phyloP scores from a whole-genome alignment of 2,797 vertebrate species.

The Hephaestus fuliginosus region DNA sequence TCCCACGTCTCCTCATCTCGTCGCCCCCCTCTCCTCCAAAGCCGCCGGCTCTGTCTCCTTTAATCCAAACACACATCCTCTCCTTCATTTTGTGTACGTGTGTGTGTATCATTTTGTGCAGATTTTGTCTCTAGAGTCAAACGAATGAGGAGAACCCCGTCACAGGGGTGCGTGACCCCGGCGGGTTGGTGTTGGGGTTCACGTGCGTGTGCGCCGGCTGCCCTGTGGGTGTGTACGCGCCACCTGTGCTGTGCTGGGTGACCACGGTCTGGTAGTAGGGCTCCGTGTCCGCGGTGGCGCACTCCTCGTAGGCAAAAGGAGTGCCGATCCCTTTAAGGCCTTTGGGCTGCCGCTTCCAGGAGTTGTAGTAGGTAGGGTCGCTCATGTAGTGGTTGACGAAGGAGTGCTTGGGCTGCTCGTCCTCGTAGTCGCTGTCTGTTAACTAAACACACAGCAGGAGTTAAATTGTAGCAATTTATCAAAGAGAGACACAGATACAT shows the following conservation, averaged over 20 bases:
- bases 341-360: slow-evolving; percentile 96
- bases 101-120: slow-evolving; percentile 66
- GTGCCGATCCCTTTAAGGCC: slow-evolving; percentile 84
- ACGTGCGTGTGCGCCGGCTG: slow-evolving; percentile 84
- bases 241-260: slow-evolving; percentile 95
- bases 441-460: slow-evolving; percentile 77
- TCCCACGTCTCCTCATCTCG: slow-evolving; percentile 44
- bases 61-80: slow-evolving; percentile 51
- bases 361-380: slow-evolving; percentile 97
- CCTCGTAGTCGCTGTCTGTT: slow-evolving; percentile 95
- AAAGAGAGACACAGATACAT: neutral
- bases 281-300: slow-evolving; percentile 87
- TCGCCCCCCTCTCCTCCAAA: slow-evolving; percentile 28
- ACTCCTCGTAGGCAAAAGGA: slow-evolving; percentile 92
- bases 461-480: neutral
- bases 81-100: slow-evolving; percentile 43
- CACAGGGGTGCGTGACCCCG: slow-evolving; percentile 93
- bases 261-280: slow-evolving; percentile 95
- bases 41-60: slow-evolving; percentile 31
- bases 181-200: slow-evolving; percentile 82
- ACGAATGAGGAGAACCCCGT: slow-evolving; percentile 98
- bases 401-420: slow-evolving; percentile 94
- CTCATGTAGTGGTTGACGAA: slow-evolving; percentile 99
- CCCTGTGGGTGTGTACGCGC: slow-evolving; percentile 91
- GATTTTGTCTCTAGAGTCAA: slow-evolving; percentile 82